A percentile compares a stretch with the other conserved stretches of the same genome.
Conservation (phyloP, 35 echinoderm and acorn worm genomes). For the Anneissia japonica region DNA sequence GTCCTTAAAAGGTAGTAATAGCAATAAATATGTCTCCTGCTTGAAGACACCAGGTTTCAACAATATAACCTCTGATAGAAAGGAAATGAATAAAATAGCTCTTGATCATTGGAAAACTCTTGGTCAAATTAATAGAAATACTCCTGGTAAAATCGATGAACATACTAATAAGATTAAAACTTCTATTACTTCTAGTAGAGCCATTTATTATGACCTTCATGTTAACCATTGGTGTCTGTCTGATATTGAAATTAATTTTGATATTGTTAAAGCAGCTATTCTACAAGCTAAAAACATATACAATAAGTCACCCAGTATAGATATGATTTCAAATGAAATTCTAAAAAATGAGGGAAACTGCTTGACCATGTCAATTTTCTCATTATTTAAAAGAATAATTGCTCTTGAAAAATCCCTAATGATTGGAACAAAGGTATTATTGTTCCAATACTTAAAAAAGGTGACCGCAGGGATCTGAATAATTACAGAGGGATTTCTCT, state of each 20-base stretch:
- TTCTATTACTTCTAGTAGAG: background rate
- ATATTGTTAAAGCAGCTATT: background rate
- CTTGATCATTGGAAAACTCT: background rate
- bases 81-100: background rate
- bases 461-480: background rate
- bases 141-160: background rate
- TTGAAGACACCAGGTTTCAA: too few species aligned
- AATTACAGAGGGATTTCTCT: background rate
- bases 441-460: background rate
- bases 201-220: background rate
- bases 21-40: too few species aligned
- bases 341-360: background rate
- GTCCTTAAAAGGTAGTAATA: too few species aligned
- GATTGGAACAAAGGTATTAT: background rate
- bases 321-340: background rate
- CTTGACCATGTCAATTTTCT: background rate
- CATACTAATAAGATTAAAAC: background rate
- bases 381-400: background rate
- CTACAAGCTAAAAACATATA: background rate
- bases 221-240: background rate
- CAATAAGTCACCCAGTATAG: background rate
- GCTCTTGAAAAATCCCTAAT: background rate
- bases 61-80: too few species aligned
- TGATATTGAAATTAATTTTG: background rate
- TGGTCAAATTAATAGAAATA: background rate